These are phyloP conservation scores for Holothuria scabra DNA, from an alignment of 53 echinoderm and acorn worm species.

Conservation along the genomic window DNA sequence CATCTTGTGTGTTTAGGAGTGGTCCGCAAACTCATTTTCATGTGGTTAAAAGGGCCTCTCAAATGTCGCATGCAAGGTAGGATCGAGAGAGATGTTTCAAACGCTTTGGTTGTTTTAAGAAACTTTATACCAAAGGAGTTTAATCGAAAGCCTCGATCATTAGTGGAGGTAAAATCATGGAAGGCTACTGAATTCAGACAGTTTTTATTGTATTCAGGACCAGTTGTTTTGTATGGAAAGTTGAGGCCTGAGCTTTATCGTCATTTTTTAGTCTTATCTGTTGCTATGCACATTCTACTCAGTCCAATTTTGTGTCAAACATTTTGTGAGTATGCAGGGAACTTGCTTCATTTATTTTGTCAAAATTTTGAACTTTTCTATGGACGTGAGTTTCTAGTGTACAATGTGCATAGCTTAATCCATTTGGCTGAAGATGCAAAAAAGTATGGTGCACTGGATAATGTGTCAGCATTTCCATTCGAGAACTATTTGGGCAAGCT, in stretches of 20 bases:
- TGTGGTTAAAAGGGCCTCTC: no score
- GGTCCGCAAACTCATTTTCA: no score
- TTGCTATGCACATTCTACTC: conserved; percentile 42
- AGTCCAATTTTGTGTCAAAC: conserved; percentile 36
- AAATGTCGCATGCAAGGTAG: no score
- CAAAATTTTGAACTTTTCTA: conserved; percentile 14
- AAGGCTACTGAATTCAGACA: conserved; percentile 24
- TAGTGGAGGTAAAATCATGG: conserved; percentile 9
- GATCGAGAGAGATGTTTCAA: no score
- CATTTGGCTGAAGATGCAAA: conserved; percentile 2
- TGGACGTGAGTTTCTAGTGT: conserved; percentile 22
- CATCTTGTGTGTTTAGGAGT: no score
- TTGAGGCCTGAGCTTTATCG: conserved; percentile 34
- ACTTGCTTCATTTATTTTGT: neutral
- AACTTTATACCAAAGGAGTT: neutral
- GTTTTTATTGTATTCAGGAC: neutral
- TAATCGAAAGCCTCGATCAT: conserved; percentile 2
- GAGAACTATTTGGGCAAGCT: neutral
- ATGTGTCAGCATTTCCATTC: conserved; percentile 16
- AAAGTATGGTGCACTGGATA: neutral
- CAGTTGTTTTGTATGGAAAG: neutral
- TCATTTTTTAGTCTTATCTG: conserved; percentile 40
- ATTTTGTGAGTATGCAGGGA: conserved; percentile 16
- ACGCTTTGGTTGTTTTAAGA: no score
- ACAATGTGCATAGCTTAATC: conserved; percentile 1